A percentile compares a stretch with the other conserved stretches of the same genome.
Conservation (phyloP, 1,140 invertebrate genomes). For the Aphis gossypii region DNA sequence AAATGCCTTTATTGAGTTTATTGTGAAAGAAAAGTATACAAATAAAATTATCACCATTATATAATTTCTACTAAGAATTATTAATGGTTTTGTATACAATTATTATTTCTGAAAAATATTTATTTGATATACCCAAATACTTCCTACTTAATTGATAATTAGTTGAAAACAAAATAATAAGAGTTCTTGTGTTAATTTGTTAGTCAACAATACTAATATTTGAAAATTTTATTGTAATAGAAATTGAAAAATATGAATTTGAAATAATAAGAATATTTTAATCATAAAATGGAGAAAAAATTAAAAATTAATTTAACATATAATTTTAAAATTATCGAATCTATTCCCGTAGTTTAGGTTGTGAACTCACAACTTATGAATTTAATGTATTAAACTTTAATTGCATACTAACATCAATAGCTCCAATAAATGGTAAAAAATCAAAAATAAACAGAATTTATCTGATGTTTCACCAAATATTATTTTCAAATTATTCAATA, state of each 20-base stretch:
- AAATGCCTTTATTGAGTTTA: neutral
- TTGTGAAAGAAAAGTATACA: neutral
- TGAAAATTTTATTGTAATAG: neutral
- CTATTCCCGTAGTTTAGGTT: neutral
- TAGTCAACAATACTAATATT: neutral
- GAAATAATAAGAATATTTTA: neutral
- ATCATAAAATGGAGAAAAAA: neutral
- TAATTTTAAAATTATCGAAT: neutral
- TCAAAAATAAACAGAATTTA: neutral
- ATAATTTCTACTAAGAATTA: neutral
- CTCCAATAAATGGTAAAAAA: neutral
- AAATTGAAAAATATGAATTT: neutral
- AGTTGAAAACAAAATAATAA: neutral
- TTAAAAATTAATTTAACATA: neutral
- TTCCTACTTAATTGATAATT: neutral
- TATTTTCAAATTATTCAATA: neutral
- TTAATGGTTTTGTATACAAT: neutral
- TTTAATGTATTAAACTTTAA: neutral
- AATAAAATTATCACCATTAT: neutral
- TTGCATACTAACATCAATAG: neutral
- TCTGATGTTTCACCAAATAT: neutral
- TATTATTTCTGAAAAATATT: neutral
- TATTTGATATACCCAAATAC: neutral
- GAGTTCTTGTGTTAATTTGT: neutral
- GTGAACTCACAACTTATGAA: neutral